phyloP scores from a whole-genome alignment of 2,113 vertebrate species.

The Cisticola juncidis region DNA sequence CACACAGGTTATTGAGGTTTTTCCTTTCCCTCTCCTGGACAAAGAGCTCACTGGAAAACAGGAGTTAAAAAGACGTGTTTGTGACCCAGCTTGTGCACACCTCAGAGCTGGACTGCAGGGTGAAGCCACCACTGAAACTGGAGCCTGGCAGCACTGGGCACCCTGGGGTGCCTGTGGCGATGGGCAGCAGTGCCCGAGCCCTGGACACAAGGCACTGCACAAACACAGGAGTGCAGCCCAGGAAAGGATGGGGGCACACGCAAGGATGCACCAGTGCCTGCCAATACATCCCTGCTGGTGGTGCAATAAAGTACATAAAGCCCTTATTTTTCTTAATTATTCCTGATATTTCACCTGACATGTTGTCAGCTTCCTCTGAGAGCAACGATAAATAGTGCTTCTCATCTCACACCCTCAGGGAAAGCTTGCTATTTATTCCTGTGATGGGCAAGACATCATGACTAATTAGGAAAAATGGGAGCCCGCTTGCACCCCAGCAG shows the following conservation, averaged over 20 bases:
- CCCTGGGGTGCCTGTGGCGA: rapidly evolving
- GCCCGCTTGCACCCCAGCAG: slow-evolving; percentile 42
- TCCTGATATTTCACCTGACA: slow-evolving; percentile 73
- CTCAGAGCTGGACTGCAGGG: neutral
- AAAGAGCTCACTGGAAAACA: neutral
- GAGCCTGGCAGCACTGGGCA: no score
- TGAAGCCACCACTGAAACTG: neutral
- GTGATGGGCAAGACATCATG: slow-evolving; percentile 77
- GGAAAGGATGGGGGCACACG: rapidly evolving
- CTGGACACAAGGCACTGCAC: rapidly evolving
- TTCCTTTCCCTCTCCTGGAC: neutral
- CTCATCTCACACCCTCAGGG: slow-evolving; percentile 74
- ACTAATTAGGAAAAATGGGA: slow-evolving; percentile 79
- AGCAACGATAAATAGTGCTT: slow-evolving; percentile 75
- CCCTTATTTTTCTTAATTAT: slow-evolving; percentile 82
- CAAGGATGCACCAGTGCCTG: neutral
- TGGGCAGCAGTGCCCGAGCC: rapidly evolving
- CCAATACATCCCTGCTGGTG: neutral
- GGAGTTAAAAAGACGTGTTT: rapidly evolving
- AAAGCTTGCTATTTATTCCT: slow-evolving; percentile 78
- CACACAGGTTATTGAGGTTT: neutral
- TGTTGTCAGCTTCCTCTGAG: slow-evolving; percentile 75
- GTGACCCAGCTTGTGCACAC: rapidly evolving
- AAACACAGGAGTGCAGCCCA: neutral
- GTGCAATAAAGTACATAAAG: slow-evolving; percentile 38